Evolutionary conservation across 1,140 invertebrate species (phyloP), one percentile per base, ranked within the genome.

Genomic region (Pseudachorutes palmiensis): DNA sequence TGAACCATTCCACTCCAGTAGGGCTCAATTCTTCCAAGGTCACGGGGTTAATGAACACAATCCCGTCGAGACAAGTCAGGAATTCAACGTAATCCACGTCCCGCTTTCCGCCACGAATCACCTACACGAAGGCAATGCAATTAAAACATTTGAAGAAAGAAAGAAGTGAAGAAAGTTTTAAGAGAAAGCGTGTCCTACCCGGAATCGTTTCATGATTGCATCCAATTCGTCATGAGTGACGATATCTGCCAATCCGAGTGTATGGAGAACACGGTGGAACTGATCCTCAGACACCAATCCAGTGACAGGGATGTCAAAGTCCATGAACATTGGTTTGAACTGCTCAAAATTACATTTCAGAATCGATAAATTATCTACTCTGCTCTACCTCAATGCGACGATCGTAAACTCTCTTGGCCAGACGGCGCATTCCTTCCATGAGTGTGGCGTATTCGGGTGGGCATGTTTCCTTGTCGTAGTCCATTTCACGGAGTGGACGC

Each of bases 221-320:
- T 74, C 68, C 22, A 74, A 58, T 65, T 74, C 72, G 14, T 29
- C 45, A 19, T 26, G 63, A 1, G 66, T 74, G 24, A 65, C 48
- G 51, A 71, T 63, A 33, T 55, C 62, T 2, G 70, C 70, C 1
- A 74, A 61, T 5, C 68, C 68, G 16, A 74, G 57, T 2, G 68
- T 71, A 26, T 74, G 72, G 5, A 74, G 55, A 9, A 74, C 72
- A 12, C 72, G 65, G 58, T 74, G 72, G 62, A 74, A 71, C 57
- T 74, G 72, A 58, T 74, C 59, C 41, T 70, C 65, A n/a, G 70
- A 71, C 9, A 74, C 72, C 16, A 71, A 64, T 26, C 72, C 72
- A 63, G 65, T 49, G 29, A 55, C 41, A 16, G 72, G 72, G n/a
- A 45, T 28, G 61, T 74, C 72, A 70, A 74, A 74, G 66, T 74